These are phyloP conservation scores for Amphipoea lucens DNA, from an alignment of 2,888 invertebrate species.

Conservation along the genomic window DNA sequence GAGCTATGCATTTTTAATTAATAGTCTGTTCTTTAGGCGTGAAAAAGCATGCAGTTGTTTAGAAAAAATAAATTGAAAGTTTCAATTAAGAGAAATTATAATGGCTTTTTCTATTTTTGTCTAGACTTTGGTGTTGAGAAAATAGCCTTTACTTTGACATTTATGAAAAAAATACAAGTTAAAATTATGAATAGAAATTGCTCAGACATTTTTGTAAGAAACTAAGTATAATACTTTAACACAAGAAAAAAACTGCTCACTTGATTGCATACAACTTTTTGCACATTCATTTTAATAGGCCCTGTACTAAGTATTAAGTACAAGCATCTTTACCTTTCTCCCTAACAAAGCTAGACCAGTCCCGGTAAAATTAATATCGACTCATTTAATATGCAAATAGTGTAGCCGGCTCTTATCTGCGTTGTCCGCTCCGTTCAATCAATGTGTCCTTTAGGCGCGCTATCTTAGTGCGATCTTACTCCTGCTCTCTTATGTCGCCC, in stretches of 20 bases:
- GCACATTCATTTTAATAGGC: conserved; percentile 62
- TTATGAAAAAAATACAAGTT: neutral
- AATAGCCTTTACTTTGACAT: neutral
- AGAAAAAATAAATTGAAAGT: conserved; percentile 47
- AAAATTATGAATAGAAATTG: neutral
- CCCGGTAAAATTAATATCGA: conserved; percentile 85
- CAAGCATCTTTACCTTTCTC: conserved; percentile 61
- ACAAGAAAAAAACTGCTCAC: conserved; percentile 25
- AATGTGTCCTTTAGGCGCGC: conserved; percentile 86
- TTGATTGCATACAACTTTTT: conserved; percentile 41
- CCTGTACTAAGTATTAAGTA: conserved; percentile 51
- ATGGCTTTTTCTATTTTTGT: conserved; percentile 13
- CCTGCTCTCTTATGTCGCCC: conserved; percentile 81
- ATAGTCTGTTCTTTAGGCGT: conserved; percentile 61
- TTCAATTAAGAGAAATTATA: conserved; percentile 41
- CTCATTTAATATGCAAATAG: conserved; percentile 90
- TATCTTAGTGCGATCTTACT: conserved; percentile 83
- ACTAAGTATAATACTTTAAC: neutral
- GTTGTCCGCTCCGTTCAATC: conserved; percentile 89
- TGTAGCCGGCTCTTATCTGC: conserved; percentile 81
- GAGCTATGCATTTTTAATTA: conserved; percentile 69
- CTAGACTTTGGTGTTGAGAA: neutral
- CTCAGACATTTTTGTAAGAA: neutral
- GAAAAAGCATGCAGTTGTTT: conserved; percentile 50
- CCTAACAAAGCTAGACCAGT: conserved; percentile 70